Evolutionary conservation across 1,140 invertebrate species (phyloP).

Genomic region (Drosophila saltans): DNA sequence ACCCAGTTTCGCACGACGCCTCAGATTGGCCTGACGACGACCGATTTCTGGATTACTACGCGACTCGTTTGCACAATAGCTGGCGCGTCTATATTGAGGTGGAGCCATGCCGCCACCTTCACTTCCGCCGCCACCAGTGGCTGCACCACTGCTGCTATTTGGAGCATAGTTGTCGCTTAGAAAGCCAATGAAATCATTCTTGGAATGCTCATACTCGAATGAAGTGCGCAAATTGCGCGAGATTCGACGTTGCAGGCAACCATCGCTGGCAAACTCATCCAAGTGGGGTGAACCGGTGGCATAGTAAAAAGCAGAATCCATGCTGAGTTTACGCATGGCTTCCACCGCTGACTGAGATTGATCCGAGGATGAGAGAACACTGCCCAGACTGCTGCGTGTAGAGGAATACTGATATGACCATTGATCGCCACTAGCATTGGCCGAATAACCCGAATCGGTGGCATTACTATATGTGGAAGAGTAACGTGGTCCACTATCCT

Average conservation of each 20-base stretch:
- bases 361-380: slow-evolving; percentile 75
- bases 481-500: slow-evolving; percentile 64
- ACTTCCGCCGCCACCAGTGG: slow-evolving; percentile 56
- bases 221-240: slow-evolving; percentile 81
- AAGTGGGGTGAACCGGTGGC: slow-evolving; percentile 57
- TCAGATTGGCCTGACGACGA: slow-evolving; percentile 52
- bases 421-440: slow-evolving; percentile 68
- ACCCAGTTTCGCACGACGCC: slow-evolving; percentile 84
- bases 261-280: slow-evolving; percentile 71
- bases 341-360: slow-evolving; percentile 51
- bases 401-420: slow-evolving; percentile 83
- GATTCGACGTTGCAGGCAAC: slow-evolving; percentile 79
- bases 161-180: slow-evolving; percentile 72
- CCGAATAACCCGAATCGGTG: slow-evolving; percentile 81
- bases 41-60: slow-evolving; percentile 82
- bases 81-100: slow-evolving; percentile 66
- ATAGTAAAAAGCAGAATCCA: slow-evolving; percentile 69
- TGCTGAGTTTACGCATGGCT: slow-evolving; percentile 71
- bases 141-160: background rate
- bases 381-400: slow-evolving; percentile 79
- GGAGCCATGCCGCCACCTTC: slow-evolving; percentile 71
- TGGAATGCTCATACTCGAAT: slow-evolving; percentile 81
- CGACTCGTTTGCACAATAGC: slow-evolving; percentile 74
- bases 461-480: slow-evolving; percentile 79
- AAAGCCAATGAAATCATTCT: slow-evolving; percentile 80